These are phyloP conservation scores for Limnephilus auricula DNA, from an alignment of 2,888 invertebrate species.

Conservation along the genomic window DNA sequence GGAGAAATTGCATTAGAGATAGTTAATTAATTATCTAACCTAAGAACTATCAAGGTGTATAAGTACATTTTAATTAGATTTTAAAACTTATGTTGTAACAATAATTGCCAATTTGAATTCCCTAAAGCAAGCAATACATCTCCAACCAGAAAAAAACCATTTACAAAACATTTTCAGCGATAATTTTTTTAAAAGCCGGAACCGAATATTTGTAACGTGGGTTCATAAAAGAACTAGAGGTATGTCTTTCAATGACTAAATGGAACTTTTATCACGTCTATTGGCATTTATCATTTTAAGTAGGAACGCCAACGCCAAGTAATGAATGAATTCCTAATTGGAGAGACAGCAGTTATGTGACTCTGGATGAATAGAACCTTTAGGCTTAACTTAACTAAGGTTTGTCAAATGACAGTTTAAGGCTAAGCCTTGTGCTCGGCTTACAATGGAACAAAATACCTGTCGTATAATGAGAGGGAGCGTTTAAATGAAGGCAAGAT, in stretches of 20 bases:
- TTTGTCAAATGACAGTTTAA: constrained; percentile 32
- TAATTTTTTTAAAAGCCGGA: constrained; percentile 78
- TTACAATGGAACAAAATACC: neutral
- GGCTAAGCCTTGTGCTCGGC: neutral
- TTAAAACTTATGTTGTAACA: too few species aligned
- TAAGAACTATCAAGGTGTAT: neutral
- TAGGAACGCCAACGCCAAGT: constrained; percentile 16
- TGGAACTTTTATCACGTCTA: constrained; percentile 31
- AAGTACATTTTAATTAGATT: neutral
- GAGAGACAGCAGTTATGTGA: constrained; percentile 38
- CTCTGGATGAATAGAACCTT: constrained; percentile 29
- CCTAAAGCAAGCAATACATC: neutral
- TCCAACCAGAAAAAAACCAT: neutral
- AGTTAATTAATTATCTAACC: neutral
- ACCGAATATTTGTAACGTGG: constrained; percentile 70
- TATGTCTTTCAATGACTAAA: constrained; percentile 26
- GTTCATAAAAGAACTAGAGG: neutral
- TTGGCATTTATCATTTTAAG: constrained; percentile 25
- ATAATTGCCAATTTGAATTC: neutral
- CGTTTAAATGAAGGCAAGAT: neutral
- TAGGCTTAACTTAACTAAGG: constrained; percentile 31
- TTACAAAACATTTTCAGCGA: neutral
- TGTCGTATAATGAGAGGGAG: neutral
- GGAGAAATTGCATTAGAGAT: too few species aligned
- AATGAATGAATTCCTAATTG: constrained; percentile 47